Base-by-base conservation (phyloP, 2,113 vertebrate species). In the Pollachius pollachius region DNA sequence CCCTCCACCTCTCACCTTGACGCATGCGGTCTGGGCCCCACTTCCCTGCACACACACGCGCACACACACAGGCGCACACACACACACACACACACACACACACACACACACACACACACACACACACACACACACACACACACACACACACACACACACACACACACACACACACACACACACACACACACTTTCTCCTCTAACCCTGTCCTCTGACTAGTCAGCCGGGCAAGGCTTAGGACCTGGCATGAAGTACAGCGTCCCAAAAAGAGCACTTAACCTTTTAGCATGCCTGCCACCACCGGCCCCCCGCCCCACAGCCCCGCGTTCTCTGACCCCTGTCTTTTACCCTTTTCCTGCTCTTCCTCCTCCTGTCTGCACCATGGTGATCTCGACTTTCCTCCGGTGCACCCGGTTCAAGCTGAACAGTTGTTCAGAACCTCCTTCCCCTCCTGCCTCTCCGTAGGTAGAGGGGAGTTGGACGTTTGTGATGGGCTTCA, bases 1-100 rank as follows among this genome's bases (percentile, higher is more conserved):
- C 82, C 81, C 73, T 77, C 77, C 80, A 87, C 75, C 82, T 80
- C 84, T 85, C 85, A 87, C 86, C 87, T 86, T 81, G 83, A 77
- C 77, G 64, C 80, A 87, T 73, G 82, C 77, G 70, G 81, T 81
- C 85, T 79, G 84, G 83, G 78, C 84, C 87, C 81, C 81, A 78
- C 74, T 81, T 78, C 73, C 64, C 70, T 78, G 12, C 41, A 48
- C 41, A 48, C 41, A 48, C 41, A 48, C 41, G 11, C 41, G 9
- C 41, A 2, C 41, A 2, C 41, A 41, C 37, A 6, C 37, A 41
- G 3, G 11, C 41, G 11, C 41, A 48, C 41, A 48, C 41, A 48
- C 41, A 48, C 41, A 48, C 41, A 48, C 41, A 48, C 41, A 48
- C 41, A 48, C 41, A 12, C 41, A 48, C 41, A 48, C 41, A 12